Conservation (phyloP, 53 echinoderm and acorn worm species). For the Stichopus horrens region DNA sequence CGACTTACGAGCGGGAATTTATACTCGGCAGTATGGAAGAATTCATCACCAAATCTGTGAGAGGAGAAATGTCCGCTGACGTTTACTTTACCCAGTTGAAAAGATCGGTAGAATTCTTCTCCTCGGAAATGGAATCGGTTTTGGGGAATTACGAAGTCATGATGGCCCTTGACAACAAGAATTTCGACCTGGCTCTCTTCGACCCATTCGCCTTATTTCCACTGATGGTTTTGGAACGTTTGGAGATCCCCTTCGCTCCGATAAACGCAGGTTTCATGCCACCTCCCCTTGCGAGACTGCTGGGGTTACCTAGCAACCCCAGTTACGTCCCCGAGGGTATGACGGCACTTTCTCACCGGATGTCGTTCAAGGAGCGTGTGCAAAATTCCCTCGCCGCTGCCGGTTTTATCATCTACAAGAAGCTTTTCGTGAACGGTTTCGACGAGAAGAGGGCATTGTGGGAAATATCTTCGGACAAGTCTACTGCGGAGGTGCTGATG, state of each 20-base stretch:
- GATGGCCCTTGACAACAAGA: background rate
- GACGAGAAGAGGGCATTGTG: constrained; percentile 15
- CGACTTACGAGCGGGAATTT: constrained; percentile 33
- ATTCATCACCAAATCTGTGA: constrained; percentile 30
- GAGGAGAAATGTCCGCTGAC: constrained; percentile 30
- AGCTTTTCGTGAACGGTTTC: constrained; percentile 35
- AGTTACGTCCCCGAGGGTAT: constrained; percentile 44
- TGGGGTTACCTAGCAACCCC: constrained; percentile 35
- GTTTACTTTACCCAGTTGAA: constrained; percentile 19
- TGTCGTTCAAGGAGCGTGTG: constrained; percentile 27
- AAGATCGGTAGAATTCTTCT: constrained; percentile 1
- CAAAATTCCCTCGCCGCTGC: constrained; percentile 17
- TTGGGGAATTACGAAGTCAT: constrained; percentile 37
- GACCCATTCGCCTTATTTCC: constrained; percentile 45
- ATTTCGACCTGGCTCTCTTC: constrained; percentile 17
- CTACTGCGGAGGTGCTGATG: constrained; percentile 15
- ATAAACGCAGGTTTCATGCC: constrained; percentile 9
- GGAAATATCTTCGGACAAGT: background rate
- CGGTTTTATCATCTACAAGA: constrained; percentile 3
- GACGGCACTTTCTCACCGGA: constrained; percentile 42
- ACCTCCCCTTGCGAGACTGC: constrained; percentile 7
- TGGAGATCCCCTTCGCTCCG: constrained; percentile 21
- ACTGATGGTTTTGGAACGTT: constrained; percentile 19
- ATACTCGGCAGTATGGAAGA: constrained; percentile 23
- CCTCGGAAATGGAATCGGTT: constrained; percentile 26